Conservation (phyloP, 2,797 vertebrate species). For the Lepus oiostolus region DNA sequence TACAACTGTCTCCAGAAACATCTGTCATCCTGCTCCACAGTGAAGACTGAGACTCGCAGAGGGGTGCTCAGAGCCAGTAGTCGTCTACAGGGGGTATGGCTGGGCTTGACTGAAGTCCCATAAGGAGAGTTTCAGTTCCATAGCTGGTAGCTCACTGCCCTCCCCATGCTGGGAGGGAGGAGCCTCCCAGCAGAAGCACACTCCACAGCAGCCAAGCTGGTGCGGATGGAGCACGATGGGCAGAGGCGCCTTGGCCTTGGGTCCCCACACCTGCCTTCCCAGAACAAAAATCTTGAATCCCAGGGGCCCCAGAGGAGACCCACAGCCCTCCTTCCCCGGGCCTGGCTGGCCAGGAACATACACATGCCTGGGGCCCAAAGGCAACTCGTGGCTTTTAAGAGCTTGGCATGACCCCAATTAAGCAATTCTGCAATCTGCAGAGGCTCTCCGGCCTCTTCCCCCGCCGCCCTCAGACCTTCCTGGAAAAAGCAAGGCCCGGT, state of each 20-base stretch:
- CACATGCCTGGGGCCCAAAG: neutral
- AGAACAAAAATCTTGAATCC: neutral
- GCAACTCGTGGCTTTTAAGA: conserved; percentile 50
- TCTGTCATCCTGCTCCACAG: neutral
- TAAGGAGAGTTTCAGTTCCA: neutral
- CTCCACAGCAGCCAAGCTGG: neutral
- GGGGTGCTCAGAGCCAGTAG: neutral
- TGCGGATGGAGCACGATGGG: neutral
- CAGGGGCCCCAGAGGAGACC: neutral
- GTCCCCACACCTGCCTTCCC: neutral
- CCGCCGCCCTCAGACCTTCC: conserved; percentile 59
- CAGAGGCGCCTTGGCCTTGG: neutral
- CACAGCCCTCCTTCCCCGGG: neutral
- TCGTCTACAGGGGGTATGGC: neutral
- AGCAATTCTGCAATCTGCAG: conserved; percentile 33
- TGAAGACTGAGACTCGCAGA: neutral
- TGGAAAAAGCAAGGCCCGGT: conserved; percentile 55
- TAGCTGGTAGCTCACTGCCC: neutral
- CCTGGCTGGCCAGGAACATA: conserved; percentile 18
- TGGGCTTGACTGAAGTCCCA: neutral
- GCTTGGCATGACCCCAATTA: conserved; percentile 66
- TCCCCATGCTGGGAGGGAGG: neutral
- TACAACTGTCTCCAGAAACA: neutral
- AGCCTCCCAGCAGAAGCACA: neutral
- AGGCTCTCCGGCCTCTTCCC: neutral